Base-by-base conservation (phyloP, 2,113 vertebrate genomes). In the Lasiurus cinereus region DNA sequence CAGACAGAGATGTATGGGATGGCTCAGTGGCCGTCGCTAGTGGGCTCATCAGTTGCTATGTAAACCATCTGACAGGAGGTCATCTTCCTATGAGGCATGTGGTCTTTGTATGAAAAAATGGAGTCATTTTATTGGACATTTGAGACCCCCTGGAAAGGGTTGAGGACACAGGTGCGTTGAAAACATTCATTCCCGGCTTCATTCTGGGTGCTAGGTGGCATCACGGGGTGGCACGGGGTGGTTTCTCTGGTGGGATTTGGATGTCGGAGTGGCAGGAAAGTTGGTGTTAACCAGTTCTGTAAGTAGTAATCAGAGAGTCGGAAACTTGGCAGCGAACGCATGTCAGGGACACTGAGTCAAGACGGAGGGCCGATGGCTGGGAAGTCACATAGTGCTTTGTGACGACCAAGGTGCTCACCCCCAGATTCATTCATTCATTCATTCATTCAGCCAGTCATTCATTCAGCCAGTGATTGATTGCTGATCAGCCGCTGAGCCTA, bases 91-190 rank as follows among this genome's bases (percentile, higher is more conserved):
- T 21, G 72, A 54, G 22, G 24, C 66, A 1, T 96, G 72, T 96
- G 66, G 54, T 83, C 90, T 84, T 95, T 83, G 59, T 83, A 24
- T 86, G 27, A 73, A 92, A 92, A 94, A 90, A 48, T 43, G 36
- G 11, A 85, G 27, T 85, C 13, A 79, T 91, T 78, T 73, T 39
- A 62, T 59, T 77, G 94, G 43, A 76, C 72, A 24, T 43, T 93
- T 66, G 78, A 80, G 87, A 50, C 54, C 7, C 11, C 46, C 94
- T 39, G 31, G 72, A n/a, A 84, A 77, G 39, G 33, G 15, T 11
- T 69, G 73, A 6, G 9, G 18, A 21, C 50, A 36, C n/a, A 80
- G 36, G 29, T 79, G 36, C 83, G 29, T 56, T 87, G 43, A 73
- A 24, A 87, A 90, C 67, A 33, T 50, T 86, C 79, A 54, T 73